A percentile compares a stretch with the other conserved stretches of the same genome.
phyloP scores from a whole-genome alignment of 1,140 invertebrate species.

The Ips typographus region DNA sequence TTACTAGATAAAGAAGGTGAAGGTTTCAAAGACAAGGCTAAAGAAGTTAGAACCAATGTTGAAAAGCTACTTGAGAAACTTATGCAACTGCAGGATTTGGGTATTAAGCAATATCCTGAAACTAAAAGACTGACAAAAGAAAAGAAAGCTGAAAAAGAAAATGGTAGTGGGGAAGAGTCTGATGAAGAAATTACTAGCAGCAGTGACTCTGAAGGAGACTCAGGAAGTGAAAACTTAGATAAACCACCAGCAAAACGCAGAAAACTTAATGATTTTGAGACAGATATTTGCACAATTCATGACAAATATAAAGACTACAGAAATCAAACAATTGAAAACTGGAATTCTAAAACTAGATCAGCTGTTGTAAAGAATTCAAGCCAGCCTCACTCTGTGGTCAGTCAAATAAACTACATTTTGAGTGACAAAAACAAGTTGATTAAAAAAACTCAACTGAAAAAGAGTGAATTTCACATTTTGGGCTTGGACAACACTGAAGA shows the following conservation, averaged over 20 bases:
- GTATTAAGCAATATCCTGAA: constrained; percentile 67
- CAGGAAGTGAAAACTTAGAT: constrained; percentile 25
- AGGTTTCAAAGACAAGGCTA: constrained; percentile 56
- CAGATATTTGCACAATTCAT: constrained; percentile 63
- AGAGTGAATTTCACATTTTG: constrained; percentile 73
- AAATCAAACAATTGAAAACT: constrained; percentile 81
- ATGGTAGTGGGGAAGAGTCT: constrained; percentile 46
- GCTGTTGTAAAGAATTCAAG: constrained; percentile 60
- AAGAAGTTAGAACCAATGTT: constrained; percentile 58
- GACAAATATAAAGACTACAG: constrained; percentile 70
- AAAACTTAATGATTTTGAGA: constrained; percentile 66
- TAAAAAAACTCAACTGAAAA: constrained; percentile 77
- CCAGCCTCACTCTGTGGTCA: constrained; percentile 73
- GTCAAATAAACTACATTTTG: constrained; percentile 85
- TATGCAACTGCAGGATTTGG: constrained; percentile 60
- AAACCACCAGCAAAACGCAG: constrained; percentile 57
- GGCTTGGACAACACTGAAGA: constrained; percentile 54
- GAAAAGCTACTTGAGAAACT: constrained; percentile 66
- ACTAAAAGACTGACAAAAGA: constrained; percentile 55
- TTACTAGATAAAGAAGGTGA: constrained; percentile 53
- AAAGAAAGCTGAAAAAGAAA: constrained; percentile 27
- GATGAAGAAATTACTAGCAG: constrained; percentile 57
- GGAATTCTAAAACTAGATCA: constrained; percentile 86
- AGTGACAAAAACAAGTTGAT: constrained; percentile 75
- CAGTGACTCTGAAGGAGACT: constrained; percentile 51